Conservation (phyloP, 2,113 vertebrate species). For the Chunga burmeisteri region DNA sequence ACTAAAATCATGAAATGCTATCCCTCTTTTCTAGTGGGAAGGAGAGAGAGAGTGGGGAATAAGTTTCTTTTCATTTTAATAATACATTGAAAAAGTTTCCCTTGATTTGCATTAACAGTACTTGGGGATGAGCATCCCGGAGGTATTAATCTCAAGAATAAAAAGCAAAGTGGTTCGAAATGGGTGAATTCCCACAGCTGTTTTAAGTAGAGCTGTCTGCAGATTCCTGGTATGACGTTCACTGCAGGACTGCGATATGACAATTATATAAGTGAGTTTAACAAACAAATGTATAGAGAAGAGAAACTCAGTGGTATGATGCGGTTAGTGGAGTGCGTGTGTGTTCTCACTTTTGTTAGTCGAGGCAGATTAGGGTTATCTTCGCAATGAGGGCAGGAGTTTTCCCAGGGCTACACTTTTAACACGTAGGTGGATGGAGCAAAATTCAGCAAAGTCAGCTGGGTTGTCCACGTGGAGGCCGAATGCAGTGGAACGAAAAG, state of each 20-base stretch:
- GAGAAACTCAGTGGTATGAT: background rate
- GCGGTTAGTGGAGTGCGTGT: background rate
- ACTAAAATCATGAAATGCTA: background rate
- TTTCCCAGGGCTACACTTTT: background rate
- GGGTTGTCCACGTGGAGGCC: background rate
- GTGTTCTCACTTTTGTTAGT: background rate
- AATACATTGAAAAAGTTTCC: background rate
- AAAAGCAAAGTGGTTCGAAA: background rate
- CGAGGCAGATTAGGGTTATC: background rate
- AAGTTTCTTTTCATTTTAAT: background rate
- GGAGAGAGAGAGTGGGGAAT: background rate
- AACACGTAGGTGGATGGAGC: background rate
- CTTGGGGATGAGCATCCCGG: background rate
- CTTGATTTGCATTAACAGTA: background rate
- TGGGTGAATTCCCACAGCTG: background rate
- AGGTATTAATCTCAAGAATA: background rate
- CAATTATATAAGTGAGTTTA: background rate
- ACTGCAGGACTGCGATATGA: background rate
- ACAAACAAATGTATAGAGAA: background rate
- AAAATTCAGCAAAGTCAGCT: background rate
- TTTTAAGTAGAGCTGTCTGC: background rate
- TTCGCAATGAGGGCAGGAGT: background rate
- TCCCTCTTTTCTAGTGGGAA: background rate
- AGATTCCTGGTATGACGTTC: rapidly evolving
- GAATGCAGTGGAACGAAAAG: background rate